phyloP scores from a whole-genome alignment of 2,113 vertebrate species.

The Amphilophus citrinellus region DNA sequence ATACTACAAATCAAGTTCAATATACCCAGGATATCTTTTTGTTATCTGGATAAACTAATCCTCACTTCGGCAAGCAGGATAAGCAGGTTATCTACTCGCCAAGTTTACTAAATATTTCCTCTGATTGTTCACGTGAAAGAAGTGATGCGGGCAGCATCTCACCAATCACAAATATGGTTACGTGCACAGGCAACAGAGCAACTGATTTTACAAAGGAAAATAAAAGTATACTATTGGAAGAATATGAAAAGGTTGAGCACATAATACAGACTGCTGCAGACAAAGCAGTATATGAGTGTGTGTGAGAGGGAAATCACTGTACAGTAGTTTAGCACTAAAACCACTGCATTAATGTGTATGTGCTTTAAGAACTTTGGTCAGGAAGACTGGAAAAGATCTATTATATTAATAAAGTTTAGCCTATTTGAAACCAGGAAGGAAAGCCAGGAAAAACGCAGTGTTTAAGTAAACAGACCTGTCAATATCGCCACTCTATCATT shows the following conservation, averaged over 20 bases:
- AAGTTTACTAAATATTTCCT: not conserved
- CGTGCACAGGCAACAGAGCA: not conserved
- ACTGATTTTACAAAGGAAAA: not conserved
- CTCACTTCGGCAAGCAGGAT: too few species aligned
- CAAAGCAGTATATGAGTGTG: not conserved
- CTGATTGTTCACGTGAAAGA: not conserved
- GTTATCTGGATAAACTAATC: not conserved
- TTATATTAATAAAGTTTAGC: too few species aligned
- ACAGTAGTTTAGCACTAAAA: not conserved
- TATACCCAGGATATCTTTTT: not conserved
- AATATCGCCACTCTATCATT: not conserved
- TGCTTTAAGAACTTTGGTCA: not conserved
- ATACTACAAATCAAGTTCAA: too few species aligned
- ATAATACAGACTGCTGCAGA: not conserved
- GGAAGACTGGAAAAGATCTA: too few species aligned
- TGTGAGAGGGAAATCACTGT: not conserved
- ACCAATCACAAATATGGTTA: not conserved
- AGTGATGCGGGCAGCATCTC: not conserved
- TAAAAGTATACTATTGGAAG: not conserved
- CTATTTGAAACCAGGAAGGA: too few species aligned
- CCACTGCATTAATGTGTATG: not conserved
- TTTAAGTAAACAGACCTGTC: not conserved
- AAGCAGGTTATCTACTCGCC: not conserved
- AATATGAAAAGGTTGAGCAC: not conserved
- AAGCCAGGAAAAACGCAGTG: too few species aligned